Base-by-base conservation (phyloP, 2,797 vertebrate species). In the Halcyon leucocephala region DNA sequence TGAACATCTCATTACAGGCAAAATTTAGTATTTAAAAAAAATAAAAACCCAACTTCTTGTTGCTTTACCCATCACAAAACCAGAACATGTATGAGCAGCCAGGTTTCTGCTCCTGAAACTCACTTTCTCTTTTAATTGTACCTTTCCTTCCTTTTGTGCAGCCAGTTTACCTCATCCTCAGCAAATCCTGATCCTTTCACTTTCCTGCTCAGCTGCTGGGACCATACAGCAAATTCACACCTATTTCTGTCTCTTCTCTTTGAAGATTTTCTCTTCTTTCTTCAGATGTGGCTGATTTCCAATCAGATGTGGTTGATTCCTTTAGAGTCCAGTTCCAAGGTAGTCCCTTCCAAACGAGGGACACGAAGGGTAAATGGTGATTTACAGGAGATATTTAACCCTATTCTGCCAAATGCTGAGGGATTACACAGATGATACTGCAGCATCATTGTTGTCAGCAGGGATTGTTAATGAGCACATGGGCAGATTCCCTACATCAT, bases 291-390 rank as follows among this genome's bases (percentile, higher is more conserved):
- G 16, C n/a, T 19, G 41, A 42, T 42, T 89, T 82, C 9, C 37
- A 37, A 37, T 37, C 69, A 77, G 60, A 60, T 0, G 0, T 5
- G 20, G 17, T 29, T 19, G 9, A 82, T 62, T 89, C 76, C 35
- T 35, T 60, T 49, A 52, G 35, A 70, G 76, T 19, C 81, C 22
- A 19, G 42, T 54, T 82, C 37, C 41, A 49, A 60, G 21, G 18
- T 24, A 33, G n/a, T 62, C 9, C 24, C 44, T 39, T 39, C 22
- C 64, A 80, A 90, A 66, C 7, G 12, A 21, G 55, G 92, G 22
- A 55, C 19, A 61, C 0, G 1, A 78, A 48, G n/a, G 6, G 8
- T 49, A 65, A 86, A 64, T 1, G 2, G 24, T 0, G 0, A 76
- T 58, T 74, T 60, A 67, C 17, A n/a, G 18, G 39, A 82, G 12